Evolutionary conservation across 2,113 vertebrate genomes (phyloP).

Genomic region (Pachycephala philippinensis): DNA sequence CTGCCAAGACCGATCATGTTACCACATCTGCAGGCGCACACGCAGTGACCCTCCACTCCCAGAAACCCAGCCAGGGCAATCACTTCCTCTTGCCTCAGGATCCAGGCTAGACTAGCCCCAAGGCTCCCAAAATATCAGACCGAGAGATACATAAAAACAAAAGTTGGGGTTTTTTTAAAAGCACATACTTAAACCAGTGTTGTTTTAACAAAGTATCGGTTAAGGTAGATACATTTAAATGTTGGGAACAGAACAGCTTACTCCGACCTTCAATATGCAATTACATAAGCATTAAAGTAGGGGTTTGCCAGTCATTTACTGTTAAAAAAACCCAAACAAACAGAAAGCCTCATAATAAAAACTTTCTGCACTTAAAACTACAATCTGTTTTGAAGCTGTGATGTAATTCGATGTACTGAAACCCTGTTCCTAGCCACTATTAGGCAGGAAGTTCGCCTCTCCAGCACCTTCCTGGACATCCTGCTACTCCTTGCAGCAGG

Average conservation of each 20-base stretch:
- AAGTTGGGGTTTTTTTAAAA: fast-evolving
- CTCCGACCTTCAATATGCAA: not conserved
- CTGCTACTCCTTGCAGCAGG: not conserved
- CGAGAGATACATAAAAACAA: not conserved
- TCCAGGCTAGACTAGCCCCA: not conserved
- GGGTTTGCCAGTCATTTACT: not conserved
- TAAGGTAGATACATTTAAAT: not conserved
- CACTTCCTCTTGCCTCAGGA: slow-evolving; percentile 18
- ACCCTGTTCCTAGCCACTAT: not conserved
- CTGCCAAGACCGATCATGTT: slow-evolving; percentile 47
- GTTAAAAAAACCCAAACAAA: not conserved
- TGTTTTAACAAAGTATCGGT: not conserved
- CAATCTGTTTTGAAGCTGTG: not conserved
- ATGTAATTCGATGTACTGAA: not conserved
- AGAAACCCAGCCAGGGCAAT: not conserved
- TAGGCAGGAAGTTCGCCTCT: not conserved
- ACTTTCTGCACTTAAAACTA: not conserved
- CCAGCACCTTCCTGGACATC: not conserved
- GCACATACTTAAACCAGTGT: not conserved
- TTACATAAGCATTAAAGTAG: not conserved
- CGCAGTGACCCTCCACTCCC: not conserved
- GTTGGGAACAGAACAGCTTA: not conserved
- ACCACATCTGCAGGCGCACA: slow-evolving; percentile 37
- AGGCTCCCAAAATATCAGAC: not conserved
- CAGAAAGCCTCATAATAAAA: not conserved